phyloP scores from a whole-genome alignment of 2,113 vertebrate genomes.

The Pseudopipra pipra region DNA sequence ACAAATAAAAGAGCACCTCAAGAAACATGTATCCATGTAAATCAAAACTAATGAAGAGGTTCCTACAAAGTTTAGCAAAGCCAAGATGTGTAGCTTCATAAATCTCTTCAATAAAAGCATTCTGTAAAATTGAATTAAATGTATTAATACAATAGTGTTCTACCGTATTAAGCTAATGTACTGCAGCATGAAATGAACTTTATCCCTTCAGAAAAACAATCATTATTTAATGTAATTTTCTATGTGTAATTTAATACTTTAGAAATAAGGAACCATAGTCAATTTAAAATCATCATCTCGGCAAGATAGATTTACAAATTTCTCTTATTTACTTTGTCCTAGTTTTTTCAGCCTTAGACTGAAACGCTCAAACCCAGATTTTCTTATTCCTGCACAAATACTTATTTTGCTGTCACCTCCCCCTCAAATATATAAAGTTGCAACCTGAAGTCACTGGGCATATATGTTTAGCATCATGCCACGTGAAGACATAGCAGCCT shows the following conservation, averaged over 20 bases:
- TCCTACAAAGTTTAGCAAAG: not conserved
- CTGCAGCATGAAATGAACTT: not conserved
- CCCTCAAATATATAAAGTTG: not conserved
- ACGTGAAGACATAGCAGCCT: not conserved
- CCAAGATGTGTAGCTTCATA: not conserved
- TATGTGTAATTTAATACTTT: not conserved
- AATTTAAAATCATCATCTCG: not conserved
- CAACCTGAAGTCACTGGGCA: not conserved
- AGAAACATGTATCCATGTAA: not conserved
- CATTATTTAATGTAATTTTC: slow-evolving; percentile 26
- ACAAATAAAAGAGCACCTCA: not conserved
- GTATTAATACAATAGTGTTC: not conserved
- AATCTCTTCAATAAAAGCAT: not conserved
- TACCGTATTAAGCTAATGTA: not conserved
- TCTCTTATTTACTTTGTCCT: not conserved
- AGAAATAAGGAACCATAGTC: not conserved
- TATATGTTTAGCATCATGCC: not conserved
- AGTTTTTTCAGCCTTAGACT: not conserved
- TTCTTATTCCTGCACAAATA: not conserved
- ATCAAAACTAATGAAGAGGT: slow-evolving; percentile 26
- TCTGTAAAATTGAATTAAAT: slow-evolving; percentile 10
- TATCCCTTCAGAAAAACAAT: slow-evolving; percentile 30
- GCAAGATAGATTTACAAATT: not conserved
- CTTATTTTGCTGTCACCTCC: not conserved
- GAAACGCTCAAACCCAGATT: not conserved